Conservation (phyloP, 2,888 invertebrate species). For the Atherix ibis region DNA sequence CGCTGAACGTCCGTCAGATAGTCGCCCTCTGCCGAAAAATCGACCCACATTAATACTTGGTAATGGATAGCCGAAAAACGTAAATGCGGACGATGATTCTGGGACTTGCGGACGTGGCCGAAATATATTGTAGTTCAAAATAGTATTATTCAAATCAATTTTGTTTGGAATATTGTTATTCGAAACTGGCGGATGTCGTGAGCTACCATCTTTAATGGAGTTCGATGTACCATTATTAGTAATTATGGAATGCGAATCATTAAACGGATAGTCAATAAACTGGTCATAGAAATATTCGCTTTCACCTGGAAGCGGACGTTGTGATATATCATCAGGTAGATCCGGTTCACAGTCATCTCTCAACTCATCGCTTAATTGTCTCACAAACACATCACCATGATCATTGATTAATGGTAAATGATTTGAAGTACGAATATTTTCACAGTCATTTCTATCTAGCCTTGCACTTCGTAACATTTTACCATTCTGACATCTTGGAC, state of each 20-base stretch:
- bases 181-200: slow-evolving; percentile 41
- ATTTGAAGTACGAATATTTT: slow-evolving; percentile 22
- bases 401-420: slow-evolving; percentile 45
- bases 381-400: slow-evolving; percentile 52
- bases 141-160: slow-evolving; percentile 27
- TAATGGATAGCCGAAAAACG: slow-evolving; percentile 72
- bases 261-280: slow-evolving; percentile 60
- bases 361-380: slow-evolving; percentile 36
- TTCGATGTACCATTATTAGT: slow-evolving; percentile 26
- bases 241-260: slow-evolving; percentile 33
- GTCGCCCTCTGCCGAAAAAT: slow-evolving; percentile 34
- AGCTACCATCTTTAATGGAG: too few species aligned
- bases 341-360: slow-evolving; percentile 34
- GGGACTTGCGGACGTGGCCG: slow-evolving; percentile 18
- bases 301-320: slow-evolving; percentile 53
- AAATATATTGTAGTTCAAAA: slow-evolving; percentile 30
- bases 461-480: slow-evolving; percentile 56
- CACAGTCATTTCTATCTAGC: slow-evolving; percentile 53
- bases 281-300: slow-evolving; percentile 74
- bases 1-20: slow-evolving; percentile 23
- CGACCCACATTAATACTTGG: slow-evolving; percentile 55
- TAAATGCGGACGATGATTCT: slow-evolving; percentile 41
- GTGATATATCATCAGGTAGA: slow-evolving; percentile 33
- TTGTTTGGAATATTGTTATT: slow-evolving; percentile 40
- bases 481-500: slow-evolving; percentile 67